These are phyloP conservation scores for Neogale vison DNA, from an alignment of 2,113 vertebrate genomes.

Conservation along the genomic window DNA sequence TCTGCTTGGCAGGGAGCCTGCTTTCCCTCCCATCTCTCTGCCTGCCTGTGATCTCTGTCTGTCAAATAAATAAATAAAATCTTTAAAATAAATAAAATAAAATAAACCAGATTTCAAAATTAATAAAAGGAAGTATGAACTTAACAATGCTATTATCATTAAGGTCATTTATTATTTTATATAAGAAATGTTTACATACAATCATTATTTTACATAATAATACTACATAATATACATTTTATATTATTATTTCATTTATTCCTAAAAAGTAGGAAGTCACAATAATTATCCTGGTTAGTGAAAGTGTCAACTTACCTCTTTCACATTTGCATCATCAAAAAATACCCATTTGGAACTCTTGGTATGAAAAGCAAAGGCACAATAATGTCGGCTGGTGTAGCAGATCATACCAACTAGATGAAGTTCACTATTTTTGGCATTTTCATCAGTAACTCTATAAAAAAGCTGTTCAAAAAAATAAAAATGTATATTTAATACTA, in stretches of 20 bases:
- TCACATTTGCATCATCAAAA: conserved; percentile 98
- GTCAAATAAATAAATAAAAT: too few species aligned
- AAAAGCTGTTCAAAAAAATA: conserved; percentile 89
- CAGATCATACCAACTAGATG: conserved; percentile 97
- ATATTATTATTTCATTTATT: neutral
- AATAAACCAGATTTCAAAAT: conserved; percentile 17
- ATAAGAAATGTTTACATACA: neutral
- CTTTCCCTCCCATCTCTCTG: too few species aligned
- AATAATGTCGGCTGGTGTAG: conserved; percentile 96
- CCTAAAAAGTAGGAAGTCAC: neutral
- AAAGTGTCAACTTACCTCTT: conserved; percentile 89
- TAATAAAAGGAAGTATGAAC: neutral
- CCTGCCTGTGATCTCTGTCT: too few species aligned
- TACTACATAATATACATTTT: neutral
- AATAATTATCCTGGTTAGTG: neutral
- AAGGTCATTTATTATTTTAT: neutral
- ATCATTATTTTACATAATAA: neutral
- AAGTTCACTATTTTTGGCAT: conserved; percentile 94
- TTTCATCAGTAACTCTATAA: conserved; percentile 96
- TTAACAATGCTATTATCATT: neutral
- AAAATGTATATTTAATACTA: neutral
- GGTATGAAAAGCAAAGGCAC: conserved; percentile 97
- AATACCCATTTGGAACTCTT: conserved; percentile 98
- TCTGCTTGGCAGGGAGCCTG: too few species aligned
- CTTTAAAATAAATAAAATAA: neutral